These are phyloP conservation scores for Dendrolimus kikuchii DNA, from an alignment of 1,140 invertebrate genomes.

Conservation along the genomic window DNA sequence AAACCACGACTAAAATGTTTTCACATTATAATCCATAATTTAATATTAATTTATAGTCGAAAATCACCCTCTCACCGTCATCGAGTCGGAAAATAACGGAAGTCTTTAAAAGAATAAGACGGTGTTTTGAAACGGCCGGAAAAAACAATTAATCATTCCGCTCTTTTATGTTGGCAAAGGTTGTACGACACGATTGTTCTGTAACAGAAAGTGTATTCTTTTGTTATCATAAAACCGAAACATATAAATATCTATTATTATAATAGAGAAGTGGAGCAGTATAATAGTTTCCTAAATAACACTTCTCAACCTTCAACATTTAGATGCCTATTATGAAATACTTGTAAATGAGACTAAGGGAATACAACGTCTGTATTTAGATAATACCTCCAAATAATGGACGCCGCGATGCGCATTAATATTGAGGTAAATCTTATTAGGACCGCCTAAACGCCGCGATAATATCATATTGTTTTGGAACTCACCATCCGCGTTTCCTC, in stretches of 20 bases:
- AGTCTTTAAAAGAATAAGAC: conserved; percentile 67
- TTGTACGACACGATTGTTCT: conserved; percentile 58
- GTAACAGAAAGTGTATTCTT: conserved; percentile 45
- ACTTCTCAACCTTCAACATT: conserved; percentile 14
- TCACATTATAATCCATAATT: conserved; percentile 43
- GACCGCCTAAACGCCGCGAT: conserved; percentile 62
- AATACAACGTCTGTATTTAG: conserved; percentile 41
- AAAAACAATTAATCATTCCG: conserved; percentile 67
- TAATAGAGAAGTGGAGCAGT: conserved; percentile 20
- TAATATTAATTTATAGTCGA: conserved; percentile 62
- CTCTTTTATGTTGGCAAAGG: conserved; percentile 61
- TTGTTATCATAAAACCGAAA: conserved; percentile 36
- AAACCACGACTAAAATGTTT: conserved; percentile 25
- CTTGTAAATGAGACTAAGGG: conserved; percentile 24
- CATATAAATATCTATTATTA: conserved; percentile 12
- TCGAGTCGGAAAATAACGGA: conserved; percentile 69
- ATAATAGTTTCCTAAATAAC: conserved; percentile 24
- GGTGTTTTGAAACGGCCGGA: conserved; percentile 65
- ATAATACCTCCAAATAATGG: conserved; percentile 65
- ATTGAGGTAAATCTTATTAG: conserved; percentile 71
- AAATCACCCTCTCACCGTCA: conserved; percentile 57
- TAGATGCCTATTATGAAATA: conserved; percentile 15
- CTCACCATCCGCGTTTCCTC: conserved; percentile 59
- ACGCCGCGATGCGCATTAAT: conserved; percentile 64
- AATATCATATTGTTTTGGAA: conserved; percentile 69